phyloP scores from a whole-genome alignment of 2,888 invertebrate genomes.

The Amblyjoppa proteus region DNA sequence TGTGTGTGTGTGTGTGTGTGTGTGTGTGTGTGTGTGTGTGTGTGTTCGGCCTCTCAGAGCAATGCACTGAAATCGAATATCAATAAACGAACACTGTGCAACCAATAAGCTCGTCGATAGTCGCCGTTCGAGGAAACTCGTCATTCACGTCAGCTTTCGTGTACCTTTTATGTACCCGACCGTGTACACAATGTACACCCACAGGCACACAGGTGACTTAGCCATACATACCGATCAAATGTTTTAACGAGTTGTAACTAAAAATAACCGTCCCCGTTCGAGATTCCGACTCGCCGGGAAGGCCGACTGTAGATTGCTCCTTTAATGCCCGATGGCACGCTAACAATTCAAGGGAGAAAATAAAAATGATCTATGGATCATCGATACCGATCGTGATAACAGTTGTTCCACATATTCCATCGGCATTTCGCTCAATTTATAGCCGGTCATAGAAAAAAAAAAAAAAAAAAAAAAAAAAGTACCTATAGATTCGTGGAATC shows the following conservation, averaged over 20 bases:
- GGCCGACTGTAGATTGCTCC: conserved; percentile 18
- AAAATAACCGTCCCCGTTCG: conserved; percentile 38
- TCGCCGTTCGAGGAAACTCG: conserved; percentile 3
- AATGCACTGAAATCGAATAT: conserved; percentile 30
- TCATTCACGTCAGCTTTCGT: background rate
- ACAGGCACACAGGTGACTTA: background rate
- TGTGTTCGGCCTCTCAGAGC: background rate
- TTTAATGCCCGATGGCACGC: conserved; percentile 17
- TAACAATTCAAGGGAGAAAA: background rate
- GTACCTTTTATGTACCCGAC: background rate
- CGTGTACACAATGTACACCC: background rate
- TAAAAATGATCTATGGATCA: background rate
- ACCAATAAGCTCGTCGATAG: conserved; percentile 10
- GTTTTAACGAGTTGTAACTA: conserved; percentile 22
- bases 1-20: too few species aligned
- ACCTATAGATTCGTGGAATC: background rate
- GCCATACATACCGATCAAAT: background rate
- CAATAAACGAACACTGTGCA: conserved; percentile 9
- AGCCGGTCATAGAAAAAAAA: background rate
- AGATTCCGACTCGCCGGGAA: conserved; percentile 8
- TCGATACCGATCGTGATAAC: background rate
- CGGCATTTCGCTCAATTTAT: background rate
- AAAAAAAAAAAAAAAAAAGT: background rate
- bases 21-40: background rate
- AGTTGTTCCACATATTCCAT: background rate